A percentile compares a stretch with the other conserved stretches of the same genome.
Conservation (phyloP, 2,888 invertebrate genomes). For the Pherbina coryleti region DNA sequence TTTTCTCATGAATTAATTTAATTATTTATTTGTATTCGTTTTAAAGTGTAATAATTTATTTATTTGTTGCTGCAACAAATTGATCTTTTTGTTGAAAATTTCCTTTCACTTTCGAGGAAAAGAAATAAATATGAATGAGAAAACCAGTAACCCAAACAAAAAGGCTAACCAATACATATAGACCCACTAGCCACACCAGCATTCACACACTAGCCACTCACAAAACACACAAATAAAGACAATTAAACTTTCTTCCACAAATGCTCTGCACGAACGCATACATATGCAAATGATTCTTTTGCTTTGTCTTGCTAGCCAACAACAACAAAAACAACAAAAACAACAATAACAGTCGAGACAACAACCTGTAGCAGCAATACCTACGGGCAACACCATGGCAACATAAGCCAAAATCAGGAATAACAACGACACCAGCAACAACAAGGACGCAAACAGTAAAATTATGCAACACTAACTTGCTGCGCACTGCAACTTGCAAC, state of each 20-base stretch:
- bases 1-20: not conserved
- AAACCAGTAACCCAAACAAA: too few relatives aligned
- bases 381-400: not conserved
- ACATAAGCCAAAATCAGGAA: not conserved
- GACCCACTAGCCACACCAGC: not conserved
- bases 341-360: not conserved
- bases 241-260: too few relatives aligned
- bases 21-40: conserved; percentile 21
- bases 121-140: too few relatives aligned
- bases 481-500: conserved; percentile 7
- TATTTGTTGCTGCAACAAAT: too few relatives aligned
- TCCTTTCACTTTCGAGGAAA: too few relatives aligned
- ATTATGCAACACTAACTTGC: not conserved
- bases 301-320: not conserved
- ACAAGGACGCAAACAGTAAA: not conserved
- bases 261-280: too few relatives aligned
- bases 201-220: not conserved
- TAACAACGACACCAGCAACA: not conserved
- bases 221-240: not conserved
- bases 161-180: not conserved
- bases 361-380: conserved; percentile 4
- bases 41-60: too few relatives aligned
- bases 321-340: not conserved
- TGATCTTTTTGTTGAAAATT: too few relatives aligned
- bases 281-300: not conserved